Percentiles rank a stretch among this genome's conserved stretches.
phyloP scores from a whole-genome alignment of 2,888 invertebrate genomes.

The Melanophora roralis region DNA sequence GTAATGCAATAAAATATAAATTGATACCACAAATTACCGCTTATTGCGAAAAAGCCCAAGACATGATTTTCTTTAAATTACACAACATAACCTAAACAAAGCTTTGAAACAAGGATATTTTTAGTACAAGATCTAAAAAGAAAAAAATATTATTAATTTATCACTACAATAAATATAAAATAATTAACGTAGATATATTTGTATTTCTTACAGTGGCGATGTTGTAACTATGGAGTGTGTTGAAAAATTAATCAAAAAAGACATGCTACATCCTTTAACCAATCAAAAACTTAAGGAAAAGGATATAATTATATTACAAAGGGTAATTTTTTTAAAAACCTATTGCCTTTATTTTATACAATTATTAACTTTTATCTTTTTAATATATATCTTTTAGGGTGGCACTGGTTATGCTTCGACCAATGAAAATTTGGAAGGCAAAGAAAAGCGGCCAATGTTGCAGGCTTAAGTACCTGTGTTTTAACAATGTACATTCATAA shows the following conservation, averaged over 20 bases:
- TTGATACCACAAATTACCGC: no score
- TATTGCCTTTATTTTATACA: no score
- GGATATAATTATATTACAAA: constrained; percentile 94
- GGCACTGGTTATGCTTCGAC: constrained; percentile 96
- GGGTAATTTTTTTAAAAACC: constrained; percentile 79
- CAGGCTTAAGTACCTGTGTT: constrained; percentile 81
- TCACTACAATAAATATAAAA: no score
- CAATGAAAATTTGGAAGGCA: constrained; percentile 89
- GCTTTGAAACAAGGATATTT: no score
- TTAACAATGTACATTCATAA: not conserved
- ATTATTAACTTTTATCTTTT: no score
- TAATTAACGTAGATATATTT: no score
- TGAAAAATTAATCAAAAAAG: constrained; percentile 96
- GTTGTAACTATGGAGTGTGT: constrained; percentile 98
- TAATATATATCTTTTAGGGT: constrained; percentile 81
- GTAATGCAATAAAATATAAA: no score
- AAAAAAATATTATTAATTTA: no score
- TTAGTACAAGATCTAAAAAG: no score
- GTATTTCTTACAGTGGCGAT: constrained; percentile 85
- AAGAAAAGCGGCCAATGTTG: constrained; percentile 88
- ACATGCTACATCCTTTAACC: constrained; percentile 96
- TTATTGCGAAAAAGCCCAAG: no score
- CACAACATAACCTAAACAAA: no score
- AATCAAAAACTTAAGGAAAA: constrained; percentile 89
- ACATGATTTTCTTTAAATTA: no score